Percentiles rank a stretch among this genome's conserved stretches.
Evolutionary conservation across 2,888 invertebrate species (phyloP).

Genomic region (Calliscelio sp.): DNA sequence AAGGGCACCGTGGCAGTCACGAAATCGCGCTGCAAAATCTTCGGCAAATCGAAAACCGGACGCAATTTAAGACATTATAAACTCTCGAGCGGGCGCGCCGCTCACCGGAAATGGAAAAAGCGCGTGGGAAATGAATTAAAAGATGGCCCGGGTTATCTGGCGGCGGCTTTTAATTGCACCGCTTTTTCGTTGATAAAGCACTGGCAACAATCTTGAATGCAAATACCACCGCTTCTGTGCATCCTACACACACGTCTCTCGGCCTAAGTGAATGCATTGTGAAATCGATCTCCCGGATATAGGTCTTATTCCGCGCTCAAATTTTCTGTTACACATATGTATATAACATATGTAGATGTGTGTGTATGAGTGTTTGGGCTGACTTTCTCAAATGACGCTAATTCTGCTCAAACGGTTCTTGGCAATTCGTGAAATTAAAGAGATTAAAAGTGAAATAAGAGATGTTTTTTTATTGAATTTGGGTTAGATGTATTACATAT

Average conservation of each 20-base stretch:
- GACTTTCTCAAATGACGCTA: slow-evolving; percentile 57
- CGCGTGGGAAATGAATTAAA: neutral
- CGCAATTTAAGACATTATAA: too few species aligned
- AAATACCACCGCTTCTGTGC: slow-evolving; percentile 43
- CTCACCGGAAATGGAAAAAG: too few species aligned
- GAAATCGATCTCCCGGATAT: slow-evolving; percentile 71
- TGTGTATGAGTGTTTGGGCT: too few species aligned
- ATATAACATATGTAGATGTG: too few species aligned
- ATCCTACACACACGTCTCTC: slow-evolving; percentile 54
- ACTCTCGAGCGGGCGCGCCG: too few species aligned
- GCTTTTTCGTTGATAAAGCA: neutral
- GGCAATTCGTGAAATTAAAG: slow-evolving; percentile 43
- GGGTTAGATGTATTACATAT: neutral
- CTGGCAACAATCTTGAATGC: slow-evolving; percentile 48
- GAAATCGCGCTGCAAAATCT: too few species aligned
- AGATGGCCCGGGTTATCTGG: slow-evolving; percentile 16
- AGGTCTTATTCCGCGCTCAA: slow-evolving; percentile 57
- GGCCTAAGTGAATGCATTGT: slow-evolving; percentile 62
- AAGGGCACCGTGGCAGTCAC: too few species aligned
- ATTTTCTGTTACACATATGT: slow-evolving; percentile 27
- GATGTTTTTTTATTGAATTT: slow-evolving; percentile 13
- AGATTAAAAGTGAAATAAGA: slow-evolving; percentile 29
- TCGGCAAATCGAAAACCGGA: too few species aligned
- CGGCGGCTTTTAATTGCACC: slow-evolving; percentile 33
- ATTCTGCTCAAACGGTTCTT: slow-evolving; percentile 47